Evolutionary conservation across 2,113 vertebrate species (phyloP), one percentile per base, ranked within the genome.

Genomic region (Callithrix jacchus): DNA sequence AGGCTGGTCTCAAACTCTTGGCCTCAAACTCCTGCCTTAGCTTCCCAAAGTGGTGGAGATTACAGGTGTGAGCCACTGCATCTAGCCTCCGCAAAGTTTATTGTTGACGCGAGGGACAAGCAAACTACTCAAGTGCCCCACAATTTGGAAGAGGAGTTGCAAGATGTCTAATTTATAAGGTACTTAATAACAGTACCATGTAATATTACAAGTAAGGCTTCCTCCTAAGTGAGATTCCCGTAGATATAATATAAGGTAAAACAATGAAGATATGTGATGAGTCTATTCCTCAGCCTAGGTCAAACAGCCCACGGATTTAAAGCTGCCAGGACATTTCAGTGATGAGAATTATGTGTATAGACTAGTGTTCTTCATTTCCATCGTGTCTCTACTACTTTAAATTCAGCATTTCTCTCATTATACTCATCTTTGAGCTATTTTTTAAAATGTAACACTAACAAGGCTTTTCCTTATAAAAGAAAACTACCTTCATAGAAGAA

Each of bases 281-380:
- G 8, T n/a, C 74, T 70, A 86, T 76, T 79, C 71, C 81, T 81
- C 30, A 80, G 83, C 40, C 25, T 47, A 64, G 71, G 8, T 54
- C 49, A 56, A 94, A 87, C 25, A 47, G 79, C 54, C 47, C 25
- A 35, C 0, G 32, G 32, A 30, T 52, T 91, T 92, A 87, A 87
- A 97, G 85, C 87, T 97, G 85, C 95, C 77, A 23, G 42, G 56
- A 40, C 52, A 64, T 27, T 89, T 95, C 87, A 49, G 58, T 49
- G 70, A 74, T 84, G 71, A 96, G 70, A 96, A 74, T 16, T 27
- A 47, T 17, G 16, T 84, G 37, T 45, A 35, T 58, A 66, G 56
- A 77, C 14, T 40, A 25, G 9, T 40, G 21, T 21, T 14, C 23
- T 84, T 70, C 23, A 49, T 52, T 47, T 93, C 35, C 10, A 2